Evolutionary conservation across 2,797 vertebrate species (phyloP), one percentile per base, ranked within the genome.

Genomic region (Gymnodraco acuticeps): DNA sequence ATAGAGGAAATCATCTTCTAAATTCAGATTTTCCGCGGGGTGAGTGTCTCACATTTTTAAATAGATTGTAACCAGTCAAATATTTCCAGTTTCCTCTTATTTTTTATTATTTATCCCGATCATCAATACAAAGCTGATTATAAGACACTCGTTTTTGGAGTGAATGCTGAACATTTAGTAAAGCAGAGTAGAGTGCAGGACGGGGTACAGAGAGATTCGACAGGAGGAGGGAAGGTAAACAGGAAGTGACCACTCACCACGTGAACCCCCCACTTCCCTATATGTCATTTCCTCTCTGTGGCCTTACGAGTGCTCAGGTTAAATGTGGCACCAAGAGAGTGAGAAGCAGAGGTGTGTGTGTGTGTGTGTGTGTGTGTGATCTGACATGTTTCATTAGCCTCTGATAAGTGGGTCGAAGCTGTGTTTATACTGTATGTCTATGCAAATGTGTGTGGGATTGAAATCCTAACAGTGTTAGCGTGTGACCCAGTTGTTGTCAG

Each of bases 221-320:
- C 53, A 62, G 48, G 64, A 53, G 41, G 45, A 55, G 55, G 63
- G 38, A 64, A 71, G 61, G 75, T 85, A 92, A 92, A 92, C 91
- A 92, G 92, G 91, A 92, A 92, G 84, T 88, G 81, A 90, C 88
- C 90, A 81, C 64, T 82, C 72, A 70, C 38, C 77, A 53, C 48
- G 20, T 42, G 27, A 64, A 27, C 23, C 51, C 58, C 55, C 55
- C 67, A 68, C 73, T 88, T 87, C 82, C 87, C 54, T 43, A 14
- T 81, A 81, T 82, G 78, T 82, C 73, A 80, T 72, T 54, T 91
- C 87, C 86, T 88, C 75, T 77, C 10, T 41, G 55, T 64, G 54
- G 55, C 48, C 3, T 59, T 58, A 47, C 15, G 8, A 10, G 16
- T 5, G 58, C 42, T 81, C 58, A 62, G 46, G 80, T 79, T 64